Conservation (phyloP, 1,140 invertebrate genomes). For the Diabrotica undecimpunctata region DNA sequence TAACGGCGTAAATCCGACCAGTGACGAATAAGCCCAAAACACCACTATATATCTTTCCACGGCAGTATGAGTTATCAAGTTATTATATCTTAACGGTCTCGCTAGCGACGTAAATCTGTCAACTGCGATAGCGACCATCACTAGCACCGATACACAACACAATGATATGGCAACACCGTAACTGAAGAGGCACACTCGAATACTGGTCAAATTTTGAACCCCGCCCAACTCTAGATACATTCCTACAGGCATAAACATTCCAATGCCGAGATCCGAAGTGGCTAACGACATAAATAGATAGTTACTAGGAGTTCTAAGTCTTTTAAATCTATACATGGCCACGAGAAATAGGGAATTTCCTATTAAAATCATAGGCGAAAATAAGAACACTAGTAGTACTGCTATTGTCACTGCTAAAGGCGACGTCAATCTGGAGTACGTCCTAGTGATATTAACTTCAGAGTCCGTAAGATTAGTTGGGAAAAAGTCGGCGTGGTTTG, state of each 20-base stretch:
- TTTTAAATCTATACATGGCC: conserved; percentile 58
- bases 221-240: conserved; percentile 58
- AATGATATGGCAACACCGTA: conserved; percentile 61
- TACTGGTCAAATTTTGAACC: conserved; percentile 44
- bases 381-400: conserved; percentile 54
- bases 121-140: conserved; percentile 62
- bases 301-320: conserved; percentile 65
- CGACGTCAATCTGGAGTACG: conserved; percentile 38
- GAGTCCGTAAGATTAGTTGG: conserved; percentile 32
- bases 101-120: conserved; percentile 63
- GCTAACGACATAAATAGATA: conserved; percentile 71
- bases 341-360: conserved; percentile 57
- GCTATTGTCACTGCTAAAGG: conserved; percentile 51
- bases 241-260: conserved; percentile 67
- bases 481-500: conserved; percentile 32
- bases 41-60: conserved; percentile 57
- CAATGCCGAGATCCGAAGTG: conserved; percentile 69
- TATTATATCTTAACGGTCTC: conserved; percentile 59
- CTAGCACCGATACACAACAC: conserved; percentile 61
- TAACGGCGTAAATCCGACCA: conserved; percentile 56
- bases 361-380: conserved; percentile 56
- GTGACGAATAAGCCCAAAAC: conserved; percentile 60
- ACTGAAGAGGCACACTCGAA: conserved; percentile 56
- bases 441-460: conserved; percentile 36
- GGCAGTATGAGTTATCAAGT: conserved; percentile 60